phyloP scores from a whole-genome alignment of 2,113 vertebrate species.

The Haplochromis burtoni region DNA sequence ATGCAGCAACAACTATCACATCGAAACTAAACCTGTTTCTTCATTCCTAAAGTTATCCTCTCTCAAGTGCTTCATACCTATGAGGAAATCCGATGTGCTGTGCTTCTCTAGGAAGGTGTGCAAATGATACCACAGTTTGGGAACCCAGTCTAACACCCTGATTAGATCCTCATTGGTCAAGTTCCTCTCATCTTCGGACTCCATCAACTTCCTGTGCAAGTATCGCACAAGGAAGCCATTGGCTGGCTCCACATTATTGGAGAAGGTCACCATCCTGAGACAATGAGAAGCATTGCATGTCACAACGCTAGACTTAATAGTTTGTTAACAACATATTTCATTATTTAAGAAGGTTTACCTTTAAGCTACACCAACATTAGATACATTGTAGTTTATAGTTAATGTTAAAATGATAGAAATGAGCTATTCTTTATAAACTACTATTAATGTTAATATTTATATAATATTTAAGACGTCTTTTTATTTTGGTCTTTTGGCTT shows the following conservation, averaged over 20 bases:
- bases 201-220: slow-evolving; percentile 91
- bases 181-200: slow-evolving; percentile 83
- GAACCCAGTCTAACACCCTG: slow-evolving; percentile 92
- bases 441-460: not conserved
- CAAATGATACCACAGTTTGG: slow-evolving; percentile 97
- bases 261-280: slow-evolving; percentile 92
- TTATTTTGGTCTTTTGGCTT: not conserved
- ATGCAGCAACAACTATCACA: not conserved
- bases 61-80: slow-evolving; percentile 72
- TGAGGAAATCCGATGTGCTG: slow-evolving; percentile 97
- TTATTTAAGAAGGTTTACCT: not conserved
- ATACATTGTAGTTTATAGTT: not conserved
- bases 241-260: slow-evolving; percentile 95
- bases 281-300: not conserved
- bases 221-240: slow-evolving; percentile 96
- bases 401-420: not conserved
- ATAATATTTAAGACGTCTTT: accelerated
- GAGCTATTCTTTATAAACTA: not conserved
- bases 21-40: not conserved
- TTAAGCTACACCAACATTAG: not conserved
- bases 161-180: slow-evolving; percentile 87
- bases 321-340: not conserved
- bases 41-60: not conserved
- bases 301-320: not conserved
- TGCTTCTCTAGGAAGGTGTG: slow-evolving; percentile 98